Conservation (phyloP, 2,113 vertebrate species). For the Myodes glareolus region DNA sequence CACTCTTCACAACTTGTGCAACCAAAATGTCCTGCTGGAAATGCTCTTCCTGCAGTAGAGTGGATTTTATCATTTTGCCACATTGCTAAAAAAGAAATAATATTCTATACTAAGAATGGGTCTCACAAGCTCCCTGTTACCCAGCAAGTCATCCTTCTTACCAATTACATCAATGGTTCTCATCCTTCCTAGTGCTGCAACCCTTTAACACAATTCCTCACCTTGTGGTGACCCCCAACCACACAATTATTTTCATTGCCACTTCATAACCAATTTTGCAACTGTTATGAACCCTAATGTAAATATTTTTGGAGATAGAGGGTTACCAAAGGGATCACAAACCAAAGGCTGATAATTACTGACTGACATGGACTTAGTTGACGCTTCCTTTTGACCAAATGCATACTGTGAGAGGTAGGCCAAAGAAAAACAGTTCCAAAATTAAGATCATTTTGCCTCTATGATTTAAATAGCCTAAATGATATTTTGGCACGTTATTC, state of each 20-base stretch:
- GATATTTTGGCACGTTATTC: background rate
- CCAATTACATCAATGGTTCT: background rate
- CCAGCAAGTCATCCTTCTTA: background rate
- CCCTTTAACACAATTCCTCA: too few relatives aligned
- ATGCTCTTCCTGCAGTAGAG: background rate
- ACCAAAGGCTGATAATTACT: background rate
- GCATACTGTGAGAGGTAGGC: background rate
- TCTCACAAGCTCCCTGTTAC: background rate
- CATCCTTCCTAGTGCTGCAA: too few relatives aligned
- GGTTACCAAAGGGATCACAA: background rate
- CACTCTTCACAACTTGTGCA: background rate
- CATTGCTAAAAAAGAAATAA: background rate
- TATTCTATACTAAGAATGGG: background rate
- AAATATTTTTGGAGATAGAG: background rate
- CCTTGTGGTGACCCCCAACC: background rate
- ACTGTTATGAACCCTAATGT: background rate
- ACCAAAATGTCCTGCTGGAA: background rate
- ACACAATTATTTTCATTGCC: background rate
- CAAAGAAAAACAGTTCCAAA: background rate
- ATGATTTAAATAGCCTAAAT: background rate
- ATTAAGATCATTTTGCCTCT: background rate
- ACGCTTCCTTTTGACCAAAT: too few relatives aligned
- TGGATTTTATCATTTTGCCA: background rate
- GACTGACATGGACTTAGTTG: background rate
- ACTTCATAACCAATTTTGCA: background rate